phyloP scores from a whole-genome alignment of 2,113 vertebrate genomes.

The Leuciscus idus region DNA sequence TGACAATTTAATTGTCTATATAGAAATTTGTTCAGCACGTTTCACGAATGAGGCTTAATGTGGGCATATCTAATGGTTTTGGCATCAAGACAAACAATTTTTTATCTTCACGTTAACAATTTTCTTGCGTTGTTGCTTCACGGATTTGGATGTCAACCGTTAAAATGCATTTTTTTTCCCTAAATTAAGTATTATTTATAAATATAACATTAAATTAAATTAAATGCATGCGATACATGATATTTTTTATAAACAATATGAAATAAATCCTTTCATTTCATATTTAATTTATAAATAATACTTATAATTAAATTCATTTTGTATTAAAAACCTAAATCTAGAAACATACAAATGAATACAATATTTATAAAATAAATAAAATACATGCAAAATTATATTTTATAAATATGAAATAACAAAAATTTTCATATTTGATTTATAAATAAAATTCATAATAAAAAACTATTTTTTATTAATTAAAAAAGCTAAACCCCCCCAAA shows the following conservation, averaged over 20 bases:
- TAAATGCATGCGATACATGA: not conserved
- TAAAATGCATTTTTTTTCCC: not conserved
- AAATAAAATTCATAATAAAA: not conserved
- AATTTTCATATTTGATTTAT: no score
- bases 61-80: not conserved
- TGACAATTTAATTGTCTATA: not conserved
- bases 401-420: not conserved
- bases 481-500: not conserved
- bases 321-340: not conserved
- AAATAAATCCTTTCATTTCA: not conserved
- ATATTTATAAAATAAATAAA: not conserved
- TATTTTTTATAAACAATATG: not conserved
- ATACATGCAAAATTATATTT: not conserved
- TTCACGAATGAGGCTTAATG: not conserved
- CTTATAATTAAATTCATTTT: not conserved
- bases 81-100: not conserved
- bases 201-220: not conserved
- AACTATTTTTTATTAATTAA: not conserved
- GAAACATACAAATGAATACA: not conserved
- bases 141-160: not conserved
- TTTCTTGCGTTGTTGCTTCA: not conserved
- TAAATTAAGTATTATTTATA: not conserved
- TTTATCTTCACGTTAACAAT: not conserved
- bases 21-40: not conserved
- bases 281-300: no score